A percentile compares a stretch with the other conserved stretches of the same genome.
These are phyloP conservation scores for Drosophila heteroneura DNA, from an alignment of 2,888 invertebrate species.

Conservation along the genomic window DNA sequence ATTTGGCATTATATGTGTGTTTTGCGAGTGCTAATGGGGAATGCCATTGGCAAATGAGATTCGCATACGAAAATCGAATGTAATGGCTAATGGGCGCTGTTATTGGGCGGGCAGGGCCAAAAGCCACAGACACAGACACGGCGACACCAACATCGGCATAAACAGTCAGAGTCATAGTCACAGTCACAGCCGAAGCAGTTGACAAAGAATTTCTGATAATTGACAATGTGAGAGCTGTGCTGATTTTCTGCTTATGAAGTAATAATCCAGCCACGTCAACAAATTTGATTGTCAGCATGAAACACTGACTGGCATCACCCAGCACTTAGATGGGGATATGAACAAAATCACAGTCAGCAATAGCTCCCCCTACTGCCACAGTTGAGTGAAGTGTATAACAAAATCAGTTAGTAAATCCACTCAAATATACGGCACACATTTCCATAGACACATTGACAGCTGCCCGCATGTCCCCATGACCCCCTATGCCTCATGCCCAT, in stretches of 20 bases:
- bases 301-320: slow-evolving; percentile 48
- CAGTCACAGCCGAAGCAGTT: slow-evolving; percentile 41
- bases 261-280: slow-evolving; percentile 81
- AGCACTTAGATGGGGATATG: slow-evolving; percentile 37
- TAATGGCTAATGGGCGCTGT: slow-evolving; percentile 69
- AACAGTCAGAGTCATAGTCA: slow-evolving; percentile 5
- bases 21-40: slow-evolving; percentile 68
- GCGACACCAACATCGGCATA: slow-evolving; percentile 12
- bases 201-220: slow-evolving; percentile 77
- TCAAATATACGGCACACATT: slow-evolving; percentile 76
- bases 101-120: slow-evolving; percentile 49
- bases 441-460: slow-evolving; percentile 81
- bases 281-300: slow-evolving; percentile 80
- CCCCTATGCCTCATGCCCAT: neutral
- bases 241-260: slow-evolving; percentile 77
- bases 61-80: slow-evolving; percentile 75
- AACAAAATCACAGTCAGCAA: slow-evolving; percentile 69
- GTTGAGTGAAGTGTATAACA: slow-evolving; percentile 67
- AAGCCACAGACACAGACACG: slow-evolving; percentile 23
- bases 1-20: slow-evolving; percentile 70
- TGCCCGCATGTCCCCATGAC: slow-evolving; percentile 67
- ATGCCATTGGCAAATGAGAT: slow-evolving; percentile 76
- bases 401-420: slow-evolving; percentile 82
- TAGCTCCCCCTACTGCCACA: slow-evolving; percentile 18
- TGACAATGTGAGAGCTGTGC: slow-evolving; percentile 66